A percentile compares a stretch with the other conserved stretches of the same genome.
Evolutionary conservation across 92 coral and sea anemone genomes (phyloP).

Genomic region (Paramuricea clavata): DNA sequence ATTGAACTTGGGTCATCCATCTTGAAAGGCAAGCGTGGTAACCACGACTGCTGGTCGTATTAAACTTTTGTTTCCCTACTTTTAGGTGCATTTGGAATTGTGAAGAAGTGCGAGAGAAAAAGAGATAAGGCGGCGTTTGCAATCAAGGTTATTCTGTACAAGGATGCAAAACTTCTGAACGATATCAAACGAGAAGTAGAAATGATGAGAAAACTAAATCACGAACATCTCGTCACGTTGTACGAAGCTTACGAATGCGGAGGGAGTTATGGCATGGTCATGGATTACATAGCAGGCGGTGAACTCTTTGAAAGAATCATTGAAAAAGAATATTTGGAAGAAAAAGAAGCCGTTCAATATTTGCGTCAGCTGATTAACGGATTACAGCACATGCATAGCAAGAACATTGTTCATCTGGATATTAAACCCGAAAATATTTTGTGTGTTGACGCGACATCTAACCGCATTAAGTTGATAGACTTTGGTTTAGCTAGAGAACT

Average conservation of each 20-base stretch:
- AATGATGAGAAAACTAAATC: constrained; percentile 85
- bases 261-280: constrained; percentile 87
- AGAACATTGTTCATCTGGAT: constrained; percentile 92
- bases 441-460: constrained; percentile 79
- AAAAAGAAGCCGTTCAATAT: constrained; percentile 91
- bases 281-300: constrained; percentile 94
- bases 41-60: too few species aligned
- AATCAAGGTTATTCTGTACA: constrained; percentile 85
- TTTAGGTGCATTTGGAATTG: constrained; percentile 92
- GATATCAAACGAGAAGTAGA: constrained; percentile 86
- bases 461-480: constrained; percentile 92
- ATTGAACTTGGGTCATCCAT: too few species aligned
- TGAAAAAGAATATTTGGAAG: constrained; percentile 90
- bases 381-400: constrained; percentile 84
- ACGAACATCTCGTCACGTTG: constrained; percentile 81
- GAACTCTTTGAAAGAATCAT: constrained; percentile 91
- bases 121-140: constrained; percentile 79
- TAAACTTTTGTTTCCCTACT: too few species aligned
- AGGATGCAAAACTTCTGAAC: constrained; percentile 81
- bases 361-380: constrained; percentile 90
- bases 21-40: too few species aligned
- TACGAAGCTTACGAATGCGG: constrained; percentile 89
- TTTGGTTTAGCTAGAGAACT: constrained; percentile 94
- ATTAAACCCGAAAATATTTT: constrained; percentile 97
- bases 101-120: constrained; percentile 85